These are phyloP conservation scores for Zaprionus camerounensis DNA, from an alignment of 1,140 invertebrate genomes.

Conservation along the genomic window DNA sequence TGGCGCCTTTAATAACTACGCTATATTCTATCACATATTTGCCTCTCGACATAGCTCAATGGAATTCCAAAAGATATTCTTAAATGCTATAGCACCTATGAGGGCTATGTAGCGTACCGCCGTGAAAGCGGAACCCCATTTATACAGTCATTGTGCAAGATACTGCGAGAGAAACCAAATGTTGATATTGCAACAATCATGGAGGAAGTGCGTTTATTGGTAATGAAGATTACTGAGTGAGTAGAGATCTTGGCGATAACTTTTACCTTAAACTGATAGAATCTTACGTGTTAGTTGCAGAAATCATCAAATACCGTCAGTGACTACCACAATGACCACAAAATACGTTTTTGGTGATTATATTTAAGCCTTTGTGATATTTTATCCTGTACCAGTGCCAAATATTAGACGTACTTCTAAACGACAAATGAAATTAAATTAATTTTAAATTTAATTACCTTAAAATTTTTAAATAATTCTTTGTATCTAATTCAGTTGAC, in stretches of 20 bases:
- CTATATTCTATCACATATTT: not conserved
- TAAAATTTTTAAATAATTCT: too few species aligned
- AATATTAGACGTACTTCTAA: too few species aligned
- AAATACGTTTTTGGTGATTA: conserved; percentile 79
- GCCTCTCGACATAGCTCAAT: conserved; percentile 13
- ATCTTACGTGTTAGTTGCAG: conserved; percentile 32
- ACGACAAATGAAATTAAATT: too few species aligned
- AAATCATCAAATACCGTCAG: conserved; percentile 68
- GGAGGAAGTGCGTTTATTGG: conserved; percentile 47
- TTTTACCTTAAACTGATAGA: not conserved
- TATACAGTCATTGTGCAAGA: conserved; percentile 71
- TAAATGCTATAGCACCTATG: conserved; percentile 82
- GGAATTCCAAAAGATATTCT: conserved; percentile 68
- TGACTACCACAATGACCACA: conserved; percentile 71
- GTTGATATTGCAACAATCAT: conserved; percentile 61
- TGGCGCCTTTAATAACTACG: not conserved
- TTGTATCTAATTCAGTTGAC: too few species aligned
- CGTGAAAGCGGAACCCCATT: conserved; percentile 69
- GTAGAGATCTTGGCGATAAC: conserved; percentile 11
- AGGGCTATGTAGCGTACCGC: conserved; percentile 78
- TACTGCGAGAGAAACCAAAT: conserved; percentile 43
- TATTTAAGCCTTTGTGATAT: conserved; percentile 23
- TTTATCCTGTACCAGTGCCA: too few species aligned
- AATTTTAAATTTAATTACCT: too few species aligned
- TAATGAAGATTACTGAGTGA: conserved; percentile 64